These are phyloP conservation scores for Caradrina kadenii DNA, from an alignment of 2,888 invertebrate genomes.

Conservation along the genomic window DNA sequence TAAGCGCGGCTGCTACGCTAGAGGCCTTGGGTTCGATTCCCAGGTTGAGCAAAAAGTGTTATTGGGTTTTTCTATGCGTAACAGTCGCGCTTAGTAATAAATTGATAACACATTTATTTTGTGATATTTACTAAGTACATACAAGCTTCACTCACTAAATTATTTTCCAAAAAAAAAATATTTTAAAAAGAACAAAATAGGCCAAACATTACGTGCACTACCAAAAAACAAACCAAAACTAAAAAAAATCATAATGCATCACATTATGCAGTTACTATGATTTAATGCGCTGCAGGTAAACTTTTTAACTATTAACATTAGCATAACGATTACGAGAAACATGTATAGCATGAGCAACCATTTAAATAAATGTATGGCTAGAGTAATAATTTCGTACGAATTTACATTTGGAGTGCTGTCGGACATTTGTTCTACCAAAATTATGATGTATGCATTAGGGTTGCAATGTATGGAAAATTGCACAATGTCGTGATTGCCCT, in stretches of 20 bases:
- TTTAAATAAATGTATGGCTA: conserved; percentile 9
- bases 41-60: too few species aligned
- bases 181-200: too few species aligned
- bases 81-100: too few species aligned
- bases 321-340: conserved; percentile 39
- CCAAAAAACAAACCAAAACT: conserved; percentile 5
- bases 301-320: conserved; percentile 41
- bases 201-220: not conserved
- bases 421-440: conserved; percentile 28
- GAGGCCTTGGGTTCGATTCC: too few species aligned
- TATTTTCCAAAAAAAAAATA: too few species aligned
- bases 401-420: conserved; percentile 48
- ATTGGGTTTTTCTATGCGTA: too few species aligned
- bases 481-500: conserved; percentile 50
- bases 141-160: too few species aligned
- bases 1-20: too few species aligned
- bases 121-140: too few species aligned
- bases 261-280: conserved; percentile 24
- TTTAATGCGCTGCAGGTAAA: conserved; percentile 40
- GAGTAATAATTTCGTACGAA: conserved; percentile 44
- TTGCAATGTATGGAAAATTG: conserved; percentile 51
- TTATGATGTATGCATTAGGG: conserved; percentile 35
- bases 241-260: conserved; percentile 5
- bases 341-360: conserved; percentile 7
- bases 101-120: too few species aligned